These are phyloP conservation scores for Polydrusus pterygomalis DNA, from an alignment of 2,888 invertebrate genomes.

Conservation along the genomic window DNA sequence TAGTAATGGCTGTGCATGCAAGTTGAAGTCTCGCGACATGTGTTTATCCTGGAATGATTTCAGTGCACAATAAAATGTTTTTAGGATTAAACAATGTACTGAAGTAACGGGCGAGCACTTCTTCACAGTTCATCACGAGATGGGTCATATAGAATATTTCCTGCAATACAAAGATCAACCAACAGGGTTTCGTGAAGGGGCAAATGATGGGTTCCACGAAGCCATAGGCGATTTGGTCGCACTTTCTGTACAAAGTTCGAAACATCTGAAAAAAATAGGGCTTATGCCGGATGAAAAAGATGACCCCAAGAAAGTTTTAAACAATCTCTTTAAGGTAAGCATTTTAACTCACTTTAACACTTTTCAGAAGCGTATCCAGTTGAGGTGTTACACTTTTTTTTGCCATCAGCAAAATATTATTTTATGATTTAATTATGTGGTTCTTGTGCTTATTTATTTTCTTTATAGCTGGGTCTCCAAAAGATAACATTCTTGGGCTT, in stretches of 20 bases:
- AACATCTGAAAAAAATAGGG: constrained; percentile 82
- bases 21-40: no score
- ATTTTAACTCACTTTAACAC: no score
- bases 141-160: constrained; percentile 88
- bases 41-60: no score
- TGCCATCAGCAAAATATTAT: no score
- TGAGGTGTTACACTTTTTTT: no score
- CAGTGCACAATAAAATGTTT: constrained; percentile 62
- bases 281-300: constrained; percentile 77
- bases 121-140: constrained; percentile 84
- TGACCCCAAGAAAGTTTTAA: constrained; percentile 74
- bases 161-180: constrained; percentile 85
- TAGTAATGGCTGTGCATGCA: no score
- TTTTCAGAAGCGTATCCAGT: no score
- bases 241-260: constrained; percentile 75
- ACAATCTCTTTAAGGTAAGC: constrained; percentile 77
- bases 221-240: constrained; percentile 78
- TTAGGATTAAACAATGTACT: constrained; percentile 85
- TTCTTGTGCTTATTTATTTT: no score
- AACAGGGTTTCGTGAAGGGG: constrained; percentile 81
- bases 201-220: constrained; percentile 80
- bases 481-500: constrained; percentile 84
- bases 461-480: constrained; percentile 74
- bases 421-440: no score
- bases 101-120: constrained; percentile 79